Conservation (phyloP, 2,797 vertebrate genomes). For the Eulemur albifrons region DNA sequence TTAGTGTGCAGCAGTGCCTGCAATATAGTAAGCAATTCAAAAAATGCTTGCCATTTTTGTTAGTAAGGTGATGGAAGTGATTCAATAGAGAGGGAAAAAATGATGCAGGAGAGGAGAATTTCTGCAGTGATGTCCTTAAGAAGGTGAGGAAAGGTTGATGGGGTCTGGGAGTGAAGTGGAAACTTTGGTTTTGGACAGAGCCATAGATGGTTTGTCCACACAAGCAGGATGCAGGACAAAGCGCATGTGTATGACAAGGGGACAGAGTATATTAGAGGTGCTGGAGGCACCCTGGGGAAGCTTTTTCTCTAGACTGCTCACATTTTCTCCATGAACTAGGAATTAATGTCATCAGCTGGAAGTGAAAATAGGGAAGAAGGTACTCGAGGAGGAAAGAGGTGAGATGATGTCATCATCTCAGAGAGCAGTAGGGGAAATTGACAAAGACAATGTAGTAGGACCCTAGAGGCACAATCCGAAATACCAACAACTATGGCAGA, state of each 20-base stretch:
- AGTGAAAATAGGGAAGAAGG: background rate
- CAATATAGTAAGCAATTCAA: background rate
- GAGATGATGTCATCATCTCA: background rate
- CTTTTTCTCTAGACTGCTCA: background rate
- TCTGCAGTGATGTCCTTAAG: background rate
- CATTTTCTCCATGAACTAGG: background rate
- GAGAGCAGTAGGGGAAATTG: background rate
- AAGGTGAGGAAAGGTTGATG: background rate
- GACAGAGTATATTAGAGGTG: fast-evolving
- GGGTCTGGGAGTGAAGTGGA: background rate
- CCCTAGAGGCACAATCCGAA: background rate
- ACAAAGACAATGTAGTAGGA: background rate
- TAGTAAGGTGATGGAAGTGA: background rate
- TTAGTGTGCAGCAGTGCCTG: background rate
- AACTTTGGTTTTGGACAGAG: background rate
- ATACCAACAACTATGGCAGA: background rate
- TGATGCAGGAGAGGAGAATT: background rate
- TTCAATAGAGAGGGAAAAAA: background rate
- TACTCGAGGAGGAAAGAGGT: background rate
- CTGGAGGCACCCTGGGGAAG: background rate
- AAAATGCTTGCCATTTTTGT: background rate
- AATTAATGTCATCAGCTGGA: background rate
- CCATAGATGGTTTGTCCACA: background rate
- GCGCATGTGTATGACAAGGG: fast-evolving
- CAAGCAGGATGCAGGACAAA: background rate